A percentile compares a stretch with the other conserved stretches of the same genome.
phyloP scores from a whole-genome alignment of 2,797 vertebrate genomes.

The Cyclura pinguis region DNA sequence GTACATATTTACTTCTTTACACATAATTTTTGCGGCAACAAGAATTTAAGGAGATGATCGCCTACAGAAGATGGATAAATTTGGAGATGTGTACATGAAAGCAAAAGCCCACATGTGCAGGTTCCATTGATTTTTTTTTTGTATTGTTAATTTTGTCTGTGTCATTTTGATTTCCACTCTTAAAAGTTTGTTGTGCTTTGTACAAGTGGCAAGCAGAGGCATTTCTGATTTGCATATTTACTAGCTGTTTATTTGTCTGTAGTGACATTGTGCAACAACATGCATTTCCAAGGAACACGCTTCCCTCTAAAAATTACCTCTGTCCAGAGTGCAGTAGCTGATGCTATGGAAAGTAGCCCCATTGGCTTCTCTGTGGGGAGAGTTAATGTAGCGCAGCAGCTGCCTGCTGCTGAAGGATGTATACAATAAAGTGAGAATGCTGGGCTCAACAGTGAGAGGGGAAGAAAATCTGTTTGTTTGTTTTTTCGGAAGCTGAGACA shows the following conservation, averaged over 20 bases:
- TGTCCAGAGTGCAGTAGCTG: rapidly evolving
- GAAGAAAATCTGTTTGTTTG: slow-evolving; percentile 44
- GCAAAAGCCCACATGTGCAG: too few relatives aligned
- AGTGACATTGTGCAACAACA: slow-evolving; percentile 21
- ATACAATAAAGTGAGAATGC: slow-evolving; percentile 35
- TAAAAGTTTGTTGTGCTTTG: background rate
- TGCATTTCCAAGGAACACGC: background rate
- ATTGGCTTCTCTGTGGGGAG: background rate
- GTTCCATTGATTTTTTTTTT: background rate
- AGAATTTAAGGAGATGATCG: background rate
- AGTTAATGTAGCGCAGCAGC: slow-evolving; percentile 42
- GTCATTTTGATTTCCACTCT: background rate
- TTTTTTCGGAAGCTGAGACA: slow-evolving; percentile 53
- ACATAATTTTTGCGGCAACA: background rate
- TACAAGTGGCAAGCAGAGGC: background rate
- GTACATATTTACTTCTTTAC: background rate
- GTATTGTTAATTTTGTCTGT: background rate
- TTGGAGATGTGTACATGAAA: background rate
- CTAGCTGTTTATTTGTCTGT: slow-evolving; percentile 18
- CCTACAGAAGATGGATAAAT: background rate
- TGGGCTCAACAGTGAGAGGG: background rate
- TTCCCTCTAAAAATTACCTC: slow-evolving; percentile 1
- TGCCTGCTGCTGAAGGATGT: slow-evolving; percentile 42
- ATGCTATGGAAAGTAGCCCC: slow-evolving; percentile 40
- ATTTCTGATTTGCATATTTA: slow-evolving; percentile 40